Base-by-base conservation (phyloP, 2,888 invertebrate species). In the Eupithecia insigniata region DNA sequence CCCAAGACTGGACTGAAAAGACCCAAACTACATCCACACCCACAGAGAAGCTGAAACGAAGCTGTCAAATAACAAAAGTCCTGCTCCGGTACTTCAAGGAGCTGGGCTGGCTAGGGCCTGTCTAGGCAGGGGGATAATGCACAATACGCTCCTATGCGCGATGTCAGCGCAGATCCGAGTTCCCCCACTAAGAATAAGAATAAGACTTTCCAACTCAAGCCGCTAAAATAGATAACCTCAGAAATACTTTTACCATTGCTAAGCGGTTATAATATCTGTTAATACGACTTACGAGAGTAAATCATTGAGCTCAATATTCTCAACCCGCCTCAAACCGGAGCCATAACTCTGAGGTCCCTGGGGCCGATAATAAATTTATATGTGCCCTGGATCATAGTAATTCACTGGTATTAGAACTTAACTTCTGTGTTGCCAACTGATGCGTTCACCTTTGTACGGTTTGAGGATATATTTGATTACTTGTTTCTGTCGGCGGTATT, bases 261-360 rank as follows among this genome's bases (percentile, higher is more conserved):
- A 55, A 55, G 51, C 22, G 51, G 12, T 55, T 55, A 55, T 55
- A 51, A 51, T 55, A 55, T 55, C 64, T 64, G 64, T 64, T 64
- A 64, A 64, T 64, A 64, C 64, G 32, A 62, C n/a, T 62, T 32
- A 22, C 36, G 36, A 34, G 34, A 22, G 60, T 70, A 72, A 72
- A 72, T 72, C 72, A 70, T 51, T 7, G 10, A 22, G 69, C 73
- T 75, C 73, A 70, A 73, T 76, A 76, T 76, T 73, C 76, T 51
- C 10, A 26, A 66, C 65, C 69, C 66, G 73, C 65, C n/a, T 64
- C 71, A 71, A 69, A 70, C 73, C 58, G 71, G 64, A 66, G 71
- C 73, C 32, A 71, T 76, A 76, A 71, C 67, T 69, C 28, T 55
- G 32, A 34, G 32, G 32, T 34, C 51, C 51, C 55, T 30, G 46